phyloP scores from a whole-genome alignment of 92 coral and sea anemone species.

The Porites cylindrica region DNA sequence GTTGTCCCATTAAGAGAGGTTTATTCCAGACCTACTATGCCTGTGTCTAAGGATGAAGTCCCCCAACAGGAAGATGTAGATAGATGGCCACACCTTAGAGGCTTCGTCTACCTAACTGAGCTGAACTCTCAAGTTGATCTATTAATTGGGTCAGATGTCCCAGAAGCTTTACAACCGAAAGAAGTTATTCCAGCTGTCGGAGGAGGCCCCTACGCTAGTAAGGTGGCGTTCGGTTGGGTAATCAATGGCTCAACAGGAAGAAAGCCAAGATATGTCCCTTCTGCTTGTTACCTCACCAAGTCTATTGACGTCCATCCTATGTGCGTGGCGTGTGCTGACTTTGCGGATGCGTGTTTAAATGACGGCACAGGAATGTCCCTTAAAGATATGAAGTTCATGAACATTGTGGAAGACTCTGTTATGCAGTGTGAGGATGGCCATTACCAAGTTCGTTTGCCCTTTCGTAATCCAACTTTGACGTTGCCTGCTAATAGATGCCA shows the following conservation, averaged over 20 bases:
- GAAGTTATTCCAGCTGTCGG: no score
- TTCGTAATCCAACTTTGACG: constrained; percentile 29
- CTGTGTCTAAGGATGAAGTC: no score
- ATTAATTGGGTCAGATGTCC: no score
- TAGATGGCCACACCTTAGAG: no score
- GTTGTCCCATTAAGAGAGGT: no score
- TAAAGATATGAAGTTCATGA: constrained; percentile 51
- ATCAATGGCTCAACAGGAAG: constrained; percentile 73
- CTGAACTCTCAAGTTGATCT: no score
- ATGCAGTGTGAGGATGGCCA: constrained; percentile 50
- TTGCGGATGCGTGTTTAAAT: constrained; percentile 38
- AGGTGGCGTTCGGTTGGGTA: constrained; percentile 64
- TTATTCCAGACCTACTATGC: no score
- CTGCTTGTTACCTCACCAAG: constrained; percentile 25
- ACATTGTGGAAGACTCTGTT: constrained; percentile 39
- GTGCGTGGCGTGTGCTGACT: constrained; percentile 49
- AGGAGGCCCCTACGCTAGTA: constrained; percentile 65
- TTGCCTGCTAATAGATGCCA: constrained; percentile 47
- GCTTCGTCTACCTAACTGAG: no score
- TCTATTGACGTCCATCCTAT: constrained; percentile 48
- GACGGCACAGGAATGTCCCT: constrained; percentile 7
- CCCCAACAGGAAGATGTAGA: no score
- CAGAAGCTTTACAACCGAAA: no score
- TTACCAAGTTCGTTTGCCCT: constrained; percentile 52
- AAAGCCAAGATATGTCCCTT: constrained; percentile 2